phyloP scores from a whole-genome alignment of 2,797 vertebrate species.

The Smutsia gigantea region DNA sequence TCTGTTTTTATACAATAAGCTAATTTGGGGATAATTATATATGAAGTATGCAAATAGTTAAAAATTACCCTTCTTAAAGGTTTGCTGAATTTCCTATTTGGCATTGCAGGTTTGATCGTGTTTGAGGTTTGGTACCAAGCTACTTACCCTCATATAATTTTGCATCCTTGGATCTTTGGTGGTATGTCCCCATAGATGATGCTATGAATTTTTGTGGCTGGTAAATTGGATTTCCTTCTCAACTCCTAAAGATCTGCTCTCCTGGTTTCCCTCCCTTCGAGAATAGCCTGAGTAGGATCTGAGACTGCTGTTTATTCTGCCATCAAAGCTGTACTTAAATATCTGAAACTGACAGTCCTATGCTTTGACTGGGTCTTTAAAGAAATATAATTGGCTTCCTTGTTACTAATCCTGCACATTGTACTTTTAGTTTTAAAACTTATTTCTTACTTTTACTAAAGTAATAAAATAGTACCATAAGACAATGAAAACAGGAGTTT shows the following conservation, averaged over 20 bases:
- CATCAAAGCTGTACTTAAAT: not conserved
- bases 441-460: slow-evolving; percentile 42
- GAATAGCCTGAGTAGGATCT: not conserved
- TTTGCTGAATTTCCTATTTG: slow-evolving; percentile 4
- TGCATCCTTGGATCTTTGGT: not conserved
- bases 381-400: slow-evolving; percentile 21
- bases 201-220: not conserved
- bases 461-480: not conserved
- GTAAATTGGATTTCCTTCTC: not conserved
- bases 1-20: slow-evolving; percentile 25
- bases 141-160: not conserved
- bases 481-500: not conserved
- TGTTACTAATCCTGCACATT: not conserved
- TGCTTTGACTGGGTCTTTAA: not conserved
- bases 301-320: not conserved
- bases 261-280: not conserved
- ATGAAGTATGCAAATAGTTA: not conserved
- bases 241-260: not conserved
- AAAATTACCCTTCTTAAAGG: not conserved
- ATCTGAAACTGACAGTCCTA: not conserved
- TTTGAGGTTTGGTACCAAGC: not conserved
- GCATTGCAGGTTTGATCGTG: not conserved
- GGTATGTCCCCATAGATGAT: not conserved
- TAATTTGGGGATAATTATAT: not conserved
- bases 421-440: not conserved